phyloP scores from a whole-genome alignment of 2,797 vertebrate genomes.

The Aythya fuligula region DNA sequence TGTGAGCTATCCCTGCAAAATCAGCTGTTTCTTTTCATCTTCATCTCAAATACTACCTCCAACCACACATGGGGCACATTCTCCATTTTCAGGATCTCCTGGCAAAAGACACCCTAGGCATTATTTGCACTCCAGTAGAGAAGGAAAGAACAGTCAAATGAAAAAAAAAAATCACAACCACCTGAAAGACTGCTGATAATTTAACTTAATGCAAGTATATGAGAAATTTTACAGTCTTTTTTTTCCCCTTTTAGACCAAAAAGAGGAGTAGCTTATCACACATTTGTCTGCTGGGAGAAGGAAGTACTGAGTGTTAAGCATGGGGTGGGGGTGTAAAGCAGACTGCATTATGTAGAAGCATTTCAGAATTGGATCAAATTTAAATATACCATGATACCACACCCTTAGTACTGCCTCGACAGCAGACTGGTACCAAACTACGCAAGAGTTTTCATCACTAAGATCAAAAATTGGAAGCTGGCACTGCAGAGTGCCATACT shows the following conservation, averaged over 20 bases:
- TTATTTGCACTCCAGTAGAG: neutral
- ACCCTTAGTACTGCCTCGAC: neutral
- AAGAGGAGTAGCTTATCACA: neutral
- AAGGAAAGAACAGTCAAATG: neutral
- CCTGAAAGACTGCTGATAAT: neutral
- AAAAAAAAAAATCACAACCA: neutral
- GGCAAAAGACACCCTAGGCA: neutral
- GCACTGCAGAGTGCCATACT: neutral
- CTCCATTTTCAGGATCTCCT: neutral
- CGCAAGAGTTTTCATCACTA: neutral
- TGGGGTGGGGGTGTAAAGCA: neutral
- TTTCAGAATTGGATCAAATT: neutral
- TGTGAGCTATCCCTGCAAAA: neutral
- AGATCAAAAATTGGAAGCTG: neutral
- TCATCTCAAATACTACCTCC: neutral
- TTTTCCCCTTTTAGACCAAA: neutral
- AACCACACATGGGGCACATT: accelerated
- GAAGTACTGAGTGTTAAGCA: neutral
- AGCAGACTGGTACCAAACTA: neutral
- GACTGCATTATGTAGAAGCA: neutral
- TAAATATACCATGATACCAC: accelerated
- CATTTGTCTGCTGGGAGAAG: neutral
- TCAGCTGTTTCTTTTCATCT: neutral
- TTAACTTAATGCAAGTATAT: neutral
- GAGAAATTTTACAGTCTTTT: neutral